phyloP scores from a whole-genome alignment of 2,797 vertebrate genomes.

The Molossus alvarezi region DNA sequence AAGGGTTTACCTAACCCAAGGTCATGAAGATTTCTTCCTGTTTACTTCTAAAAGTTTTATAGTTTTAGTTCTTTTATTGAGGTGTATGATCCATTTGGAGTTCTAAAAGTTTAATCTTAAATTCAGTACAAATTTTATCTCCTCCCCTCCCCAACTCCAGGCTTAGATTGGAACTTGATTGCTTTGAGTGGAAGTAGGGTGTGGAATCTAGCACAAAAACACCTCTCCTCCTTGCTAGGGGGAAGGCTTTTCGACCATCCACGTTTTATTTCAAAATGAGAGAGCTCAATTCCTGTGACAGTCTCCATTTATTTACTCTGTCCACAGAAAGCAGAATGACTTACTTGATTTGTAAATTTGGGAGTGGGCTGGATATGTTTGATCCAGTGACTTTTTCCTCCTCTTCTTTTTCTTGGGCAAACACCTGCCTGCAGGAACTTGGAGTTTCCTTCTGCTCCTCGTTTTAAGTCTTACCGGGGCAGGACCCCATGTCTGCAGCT shows the following conservation, averaged over 20 bases:
- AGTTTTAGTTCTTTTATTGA: not conserved
- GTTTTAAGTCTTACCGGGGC: not conserved
- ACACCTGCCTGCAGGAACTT: not conserved
- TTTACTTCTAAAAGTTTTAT: not conserved
- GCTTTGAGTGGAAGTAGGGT: not conserved
- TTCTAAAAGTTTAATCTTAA: conserved; percentile 34
- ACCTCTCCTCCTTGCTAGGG: not conserved
- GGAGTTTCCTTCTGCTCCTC: not conserved
- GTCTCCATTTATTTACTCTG: not conserved
- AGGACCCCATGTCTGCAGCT: not conserved
- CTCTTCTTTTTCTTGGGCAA: not conserved
- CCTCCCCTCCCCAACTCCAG: not conserved
- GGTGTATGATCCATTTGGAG: not conserved
- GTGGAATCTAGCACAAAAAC: not conserved
- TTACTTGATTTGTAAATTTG: not conserved
- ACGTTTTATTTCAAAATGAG: not conserved
- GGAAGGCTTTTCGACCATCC: not conserved
- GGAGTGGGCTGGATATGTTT: not conserved
- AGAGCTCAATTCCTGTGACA: not conserved
- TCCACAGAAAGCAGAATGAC: not conserved
- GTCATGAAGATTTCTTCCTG: not conserved
- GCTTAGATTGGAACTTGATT: not conserved
- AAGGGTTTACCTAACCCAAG: conserved; percentile 11
- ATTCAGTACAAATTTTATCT: not conserved
- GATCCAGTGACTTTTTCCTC: not conserved